Evolutionary conservation across 1,140 invertebrate genomes (phyloP), one percentile per base, ranked within the genome.

Genomic region (Eulimnadia texana): DNA sequence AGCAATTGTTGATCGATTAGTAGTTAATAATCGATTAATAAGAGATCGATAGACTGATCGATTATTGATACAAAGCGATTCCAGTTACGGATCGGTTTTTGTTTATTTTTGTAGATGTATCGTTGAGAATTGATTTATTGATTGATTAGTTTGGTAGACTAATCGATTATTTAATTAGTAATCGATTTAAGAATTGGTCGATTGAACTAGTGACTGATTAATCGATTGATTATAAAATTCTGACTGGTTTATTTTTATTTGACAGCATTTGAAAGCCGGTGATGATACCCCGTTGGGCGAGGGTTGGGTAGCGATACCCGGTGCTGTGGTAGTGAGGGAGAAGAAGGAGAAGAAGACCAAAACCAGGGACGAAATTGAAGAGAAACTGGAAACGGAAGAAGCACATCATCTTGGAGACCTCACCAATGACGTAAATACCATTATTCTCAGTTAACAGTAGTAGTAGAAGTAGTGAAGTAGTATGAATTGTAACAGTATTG

Each of bases 291-390:
- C 76, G 51, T 73, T 76, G 61, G 73, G 78, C 6, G 80, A 80
- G 62, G 69, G 69, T 33, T 85, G 83, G 73, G 73, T 79, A 16
- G 75, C 79, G 27, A 77, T 80, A 3, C 76, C 80, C 3, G 69
- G 69, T 13, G 84, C 83, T 33, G 83, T 84, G 2, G 74, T 90
- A 50, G 84, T 91, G 24, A 81, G 86, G 51, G 87, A 90, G 72
- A 82, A 85, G 51, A 84, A 83, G 65, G 86, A 91, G 68, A 84
- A 81, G 52, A 80, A 82, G 16, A 80, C 89, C 11, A 82, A 87
- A 63, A 88, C 85, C 19, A 79, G 88, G 27, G 86, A 92, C 71
- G 83, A 91, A 66, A 85, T 82, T 50, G 86, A 92, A 67, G 83
- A 88, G 67, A 79, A 82, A 16, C 74, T 82, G 29, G 88, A 90